These are phyloP conservation scores for Spheniscus humboldti DNA, from an alignment of 2,797 vertebrate species.

Conservation along the genomic window DNA sequence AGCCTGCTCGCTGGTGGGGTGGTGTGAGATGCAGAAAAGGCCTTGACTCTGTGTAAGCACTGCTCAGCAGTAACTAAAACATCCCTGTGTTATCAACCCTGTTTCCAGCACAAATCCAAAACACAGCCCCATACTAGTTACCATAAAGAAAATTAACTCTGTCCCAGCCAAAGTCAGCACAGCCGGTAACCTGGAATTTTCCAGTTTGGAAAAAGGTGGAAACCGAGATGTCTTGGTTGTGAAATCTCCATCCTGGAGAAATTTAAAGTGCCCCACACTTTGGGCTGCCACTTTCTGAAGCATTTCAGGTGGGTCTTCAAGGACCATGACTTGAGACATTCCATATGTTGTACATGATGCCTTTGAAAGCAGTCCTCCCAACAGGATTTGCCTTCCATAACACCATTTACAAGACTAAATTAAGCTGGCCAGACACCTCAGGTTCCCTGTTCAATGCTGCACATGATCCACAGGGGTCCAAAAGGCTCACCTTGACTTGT, in stretches of 20 bases:
- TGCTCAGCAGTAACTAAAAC: no score
- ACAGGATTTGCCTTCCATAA: neutral
- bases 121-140: no score
- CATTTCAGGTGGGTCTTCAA: neutral
- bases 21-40: no score
- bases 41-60: no score
- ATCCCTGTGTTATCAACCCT: no score
- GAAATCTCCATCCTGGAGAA: no score
- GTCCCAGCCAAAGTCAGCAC: no score
- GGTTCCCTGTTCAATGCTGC: neutral
- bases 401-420: neutral
- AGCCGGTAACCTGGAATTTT: neutral
- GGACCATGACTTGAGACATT: accelerated
- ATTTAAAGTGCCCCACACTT: neutral
- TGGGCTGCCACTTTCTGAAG: neutral
- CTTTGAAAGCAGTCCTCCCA: neutral
- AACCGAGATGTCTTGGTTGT: no score
- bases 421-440: neutral
- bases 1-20: no score
- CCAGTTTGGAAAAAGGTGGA: neutral
- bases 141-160: no score
- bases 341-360: accelerated
- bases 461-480: accelerated
- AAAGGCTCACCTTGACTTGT: neutral
- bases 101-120: no score